Base-by-base conservation (phyloP, 2,113 vertebrate genomes). In the Helogale parvula region DNA sequence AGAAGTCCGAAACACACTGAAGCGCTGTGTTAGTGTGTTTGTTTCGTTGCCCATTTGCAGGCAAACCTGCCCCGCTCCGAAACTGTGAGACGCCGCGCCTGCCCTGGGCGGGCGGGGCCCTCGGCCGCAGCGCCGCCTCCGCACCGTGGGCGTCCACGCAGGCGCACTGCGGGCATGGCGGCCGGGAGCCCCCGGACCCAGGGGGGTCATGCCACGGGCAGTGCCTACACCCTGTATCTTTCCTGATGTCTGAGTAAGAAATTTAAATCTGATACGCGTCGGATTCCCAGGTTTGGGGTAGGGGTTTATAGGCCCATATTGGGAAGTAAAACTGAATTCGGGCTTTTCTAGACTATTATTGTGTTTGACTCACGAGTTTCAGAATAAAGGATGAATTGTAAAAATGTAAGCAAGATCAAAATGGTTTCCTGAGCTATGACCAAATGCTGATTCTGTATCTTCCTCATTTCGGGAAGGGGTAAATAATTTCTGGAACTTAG, bases 91-190 rank as follows among this genome's bases (percentile, higher is more conserved):
- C 29, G 93, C 0, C 29, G 25, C 4, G 27, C 57, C 66, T 8
- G 7, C n/a, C 38, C 66, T 0, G 10, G 7, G 33, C 10, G n/a
- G 47, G 35, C 5, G 33, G 41, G 0, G 0, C 35, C 63, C n/a
- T 14, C 14, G 3, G 23, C 3, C 5, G 0, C 19, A 19, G 17
- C 2, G 23, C 29, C 2, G 16, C 35, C 12, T 19, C 8, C 38
- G 29, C n/a, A 25, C 4, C 10, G 41, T 47, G 41, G 19, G 69
- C 80, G 0, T 23, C 4, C 33, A 3, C 17, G 0, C 0, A 0
- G 5, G 23, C 17, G 11, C 1, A 5, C 1, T 0, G 1, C 0
- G 6, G 16, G 7, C 14, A 27, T 10, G 15, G 15, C 33, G 0
- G 21, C 47, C 7, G 10, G 17, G 50, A 47, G 29, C 15, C 16